A percentile compares a stretch with the other conserved stretches of the same genome.
phyloP scores from a whole-genome alignment of 2,113 vertebrate species.

The Plectropomus leopardus region DNA sequence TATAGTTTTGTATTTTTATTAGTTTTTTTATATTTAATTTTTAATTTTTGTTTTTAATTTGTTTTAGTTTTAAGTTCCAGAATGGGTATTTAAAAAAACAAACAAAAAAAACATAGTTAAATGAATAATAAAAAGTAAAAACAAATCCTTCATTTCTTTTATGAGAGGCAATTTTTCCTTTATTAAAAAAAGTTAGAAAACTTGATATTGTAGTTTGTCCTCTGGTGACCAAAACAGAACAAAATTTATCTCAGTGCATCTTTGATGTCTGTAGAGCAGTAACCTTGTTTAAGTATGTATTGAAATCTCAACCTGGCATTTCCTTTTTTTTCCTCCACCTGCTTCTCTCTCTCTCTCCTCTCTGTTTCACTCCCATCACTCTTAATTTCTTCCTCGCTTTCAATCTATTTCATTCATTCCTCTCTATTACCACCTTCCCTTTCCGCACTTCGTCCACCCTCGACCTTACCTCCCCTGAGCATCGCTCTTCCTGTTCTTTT shows the following conservation, averaged over 20 bases:
- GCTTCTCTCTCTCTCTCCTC: neutral
- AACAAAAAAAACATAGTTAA: neutral
- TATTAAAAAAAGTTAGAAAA: neutral
- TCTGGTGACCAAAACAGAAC: neutral
- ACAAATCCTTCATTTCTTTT: neutral
- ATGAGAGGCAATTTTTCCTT: neutral
- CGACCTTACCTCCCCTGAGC: conserved; percentile 33
- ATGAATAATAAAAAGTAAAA: neutral
- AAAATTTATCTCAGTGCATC: neutral
- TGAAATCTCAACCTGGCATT: conserved; percentile 8
- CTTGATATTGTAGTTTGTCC: neutral
- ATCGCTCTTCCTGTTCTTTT: conserved; percentile 30
- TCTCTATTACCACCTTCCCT: conserved; percentile 10
- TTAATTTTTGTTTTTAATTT: too few species aligned
- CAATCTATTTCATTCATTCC: conserved; percentile 11
- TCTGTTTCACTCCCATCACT: conserved; percentile 8
- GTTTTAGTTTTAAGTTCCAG: too few species aligned
- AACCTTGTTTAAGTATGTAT: conserved; percentile 3
- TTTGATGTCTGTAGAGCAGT: neutral
- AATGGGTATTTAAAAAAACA: neutral
- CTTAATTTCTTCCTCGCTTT: conserved; percentile 25
- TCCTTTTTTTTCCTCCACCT: conserved; percentile 10
- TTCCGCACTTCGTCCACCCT: conserved; percentile 5
- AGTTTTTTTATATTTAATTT: neutral
- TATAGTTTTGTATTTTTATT: too few species aligned